Conservation (phyloP, 2,113 vertebrate species). For the Pollimyrus isidori region DNA sequence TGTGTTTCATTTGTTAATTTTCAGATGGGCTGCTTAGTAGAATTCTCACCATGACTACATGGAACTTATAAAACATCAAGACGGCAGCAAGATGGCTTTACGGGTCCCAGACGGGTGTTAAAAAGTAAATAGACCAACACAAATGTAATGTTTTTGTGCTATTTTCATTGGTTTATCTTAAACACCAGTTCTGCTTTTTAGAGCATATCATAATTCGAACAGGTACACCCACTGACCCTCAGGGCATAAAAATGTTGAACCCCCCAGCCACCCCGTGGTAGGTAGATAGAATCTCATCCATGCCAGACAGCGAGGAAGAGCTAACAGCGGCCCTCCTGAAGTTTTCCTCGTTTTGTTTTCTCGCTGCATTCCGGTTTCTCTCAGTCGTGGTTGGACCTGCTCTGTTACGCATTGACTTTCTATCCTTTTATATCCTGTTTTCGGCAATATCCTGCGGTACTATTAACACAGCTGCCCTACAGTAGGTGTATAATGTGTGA, state of each 20-base stretch:
- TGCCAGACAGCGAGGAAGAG: neutral
- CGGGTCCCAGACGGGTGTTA: neutral
- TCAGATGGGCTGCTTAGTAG: neutral
- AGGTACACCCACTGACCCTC: neutral
- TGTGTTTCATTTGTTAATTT: neutral
- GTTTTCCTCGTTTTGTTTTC: neutral
- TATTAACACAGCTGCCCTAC: neutral
- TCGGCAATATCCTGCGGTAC: neutral
- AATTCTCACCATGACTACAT: neutral
- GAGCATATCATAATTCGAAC: neutral
- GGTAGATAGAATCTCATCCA: neutral
- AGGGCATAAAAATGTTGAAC: neutral
- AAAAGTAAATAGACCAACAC: neutral
- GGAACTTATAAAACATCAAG: neutral
- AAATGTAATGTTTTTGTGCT: neutral
- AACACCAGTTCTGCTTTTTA: neutral
- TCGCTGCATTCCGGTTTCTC: neutral
- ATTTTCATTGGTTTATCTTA: neutral
- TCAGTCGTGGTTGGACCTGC: neutral
- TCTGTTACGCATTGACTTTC: neutral
- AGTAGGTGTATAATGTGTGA: neutral
- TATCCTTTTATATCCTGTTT: neutral
- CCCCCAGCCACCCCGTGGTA: neutral
- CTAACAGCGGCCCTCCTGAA: neutral
- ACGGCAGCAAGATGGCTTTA: neutral